A percentile compares a stretch with the other conserved stretches of the same genome.
phyloP scores from a whole-genome alignment of 2,113 vertebrate genomes.

The Agapornis roseicollis region DNA sequence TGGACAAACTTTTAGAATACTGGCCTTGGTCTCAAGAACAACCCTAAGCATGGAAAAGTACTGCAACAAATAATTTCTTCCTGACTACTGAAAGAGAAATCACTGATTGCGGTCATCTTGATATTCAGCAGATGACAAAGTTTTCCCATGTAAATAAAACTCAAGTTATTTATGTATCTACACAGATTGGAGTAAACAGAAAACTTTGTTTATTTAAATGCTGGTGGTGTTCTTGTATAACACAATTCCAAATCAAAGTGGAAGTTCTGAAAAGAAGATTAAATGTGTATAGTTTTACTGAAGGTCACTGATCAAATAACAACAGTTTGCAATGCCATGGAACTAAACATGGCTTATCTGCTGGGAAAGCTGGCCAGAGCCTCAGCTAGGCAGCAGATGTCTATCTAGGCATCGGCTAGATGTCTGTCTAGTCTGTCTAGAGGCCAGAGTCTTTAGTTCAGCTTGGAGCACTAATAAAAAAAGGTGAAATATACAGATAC shows the following conservation, averaged over 20 bases:
- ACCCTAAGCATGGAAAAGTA: not conserved
- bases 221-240: not conserved
- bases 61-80: not conserved
- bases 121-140: not conserved
- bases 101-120: not conserved
- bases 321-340: not conserved
- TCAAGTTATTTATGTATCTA: not conserved
- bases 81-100: not conserved
- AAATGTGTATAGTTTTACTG: not conserved
- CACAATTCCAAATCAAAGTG: not conserved
- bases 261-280: not conserved
- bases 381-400: not conserved
- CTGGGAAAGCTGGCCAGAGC: not conserved
- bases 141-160: not conserved
- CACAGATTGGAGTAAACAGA: not conserved
- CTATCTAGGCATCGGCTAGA: not conserved
- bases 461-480: not conserved
- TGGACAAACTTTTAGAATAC: not conserved
- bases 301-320: not conserved
- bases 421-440: not conserved
- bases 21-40: not conserved
- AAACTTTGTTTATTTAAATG: not conserved
- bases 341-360: rapidly evolving
- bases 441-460: not conserved
- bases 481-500: not conserved